Evolutionary conservation across 2,113 vertebrate species (phyloP), one percentile per base, ranked within the genome.

Genomic region (Galemys pyrenaicus): DNA sequence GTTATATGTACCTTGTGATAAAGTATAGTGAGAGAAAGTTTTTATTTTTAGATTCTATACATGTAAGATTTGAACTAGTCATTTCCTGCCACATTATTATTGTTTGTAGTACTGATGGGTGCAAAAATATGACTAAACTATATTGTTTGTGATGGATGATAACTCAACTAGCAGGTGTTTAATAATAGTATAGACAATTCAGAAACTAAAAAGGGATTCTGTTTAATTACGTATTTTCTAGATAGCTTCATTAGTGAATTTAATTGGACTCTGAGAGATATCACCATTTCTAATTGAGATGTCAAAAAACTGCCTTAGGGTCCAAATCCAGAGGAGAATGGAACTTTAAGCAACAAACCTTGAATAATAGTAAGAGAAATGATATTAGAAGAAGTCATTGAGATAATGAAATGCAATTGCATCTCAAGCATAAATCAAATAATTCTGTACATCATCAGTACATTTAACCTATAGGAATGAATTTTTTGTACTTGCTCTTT

Each of bases 221-320:
- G 17, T 65, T 41, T 88, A 67, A 68, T 83, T 87, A 28, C 39
- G 30, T 39, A 44, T 60, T 49, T 93, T 87, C 46, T 92, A 39
- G 13, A 9, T 94, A n/a, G 19, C 16, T 64, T 89, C 37, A 60
- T 32, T 83, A 92, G 80, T 87, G 24, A 92, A 94, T 62, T 77
- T 87, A 64, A 89, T 79, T 92, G 56, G 80, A 58, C 65, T 95
- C 44, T 49, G 81, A 78, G 41, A 49, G 65, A 95, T 91, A 64
- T 41, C 22, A 92, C 60, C 39, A 85, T 94, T 49, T 37, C 5
- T 37, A 39, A 51, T 17, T 41, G 49, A 62, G 30, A 41, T 44
- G 49, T 93, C 41, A 92, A 84, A 73, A 75, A 49, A 22, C 19
- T 37, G 1, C 49, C 79, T 74, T 62, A 82, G 17, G 0, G 0